phyloP scores from a whole-genome alignment of 2,113 vertebrate genomes.

The Coregonus clupeaformis region DNA sequence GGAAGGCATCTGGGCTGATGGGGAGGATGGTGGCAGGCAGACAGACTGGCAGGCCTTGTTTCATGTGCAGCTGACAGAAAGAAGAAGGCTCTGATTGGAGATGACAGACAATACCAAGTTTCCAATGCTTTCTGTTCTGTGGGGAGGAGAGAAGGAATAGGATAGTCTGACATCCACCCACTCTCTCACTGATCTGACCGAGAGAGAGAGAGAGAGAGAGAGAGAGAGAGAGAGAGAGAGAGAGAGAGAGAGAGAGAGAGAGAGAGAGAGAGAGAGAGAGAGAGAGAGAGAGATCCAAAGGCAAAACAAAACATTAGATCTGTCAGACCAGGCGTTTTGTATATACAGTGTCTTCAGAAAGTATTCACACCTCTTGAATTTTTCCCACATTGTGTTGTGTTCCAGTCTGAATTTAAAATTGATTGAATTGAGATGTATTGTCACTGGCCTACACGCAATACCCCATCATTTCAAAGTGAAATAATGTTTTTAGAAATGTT shows the following conservation, averaged over 20 bases:
- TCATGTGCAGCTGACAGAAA: constrained; percentile 23
- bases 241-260: too few species aligned
- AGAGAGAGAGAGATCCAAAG: neutral
- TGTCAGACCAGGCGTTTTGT: too few species aligned
- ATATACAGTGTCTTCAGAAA: too few species aligned
- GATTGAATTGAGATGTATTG: too few species aligned
- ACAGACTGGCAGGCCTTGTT: neutral
- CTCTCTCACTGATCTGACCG: constrained; percentile 13
- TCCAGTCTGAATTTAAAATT: too few species aligned
- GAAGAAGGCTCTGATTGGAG: constrained; percentile 38
- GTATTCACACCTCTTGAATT: too few species aligned
- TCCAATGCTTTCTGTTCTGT: constrained; percentile 30
- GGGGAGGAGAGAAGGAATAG: constrained; percentile 13
- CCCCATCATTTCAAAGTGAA: too few species aligned
- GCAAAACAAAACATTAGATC: too few species aligned
- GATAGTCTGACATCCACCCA: constrained; percentile 15
- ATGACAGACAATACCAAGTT: constrained; percentile 56
- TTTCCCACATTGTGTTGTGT: too few species aligned
- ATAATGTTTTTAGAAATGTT: too few species aligned
- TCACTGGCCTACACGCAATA: too few species aligned
- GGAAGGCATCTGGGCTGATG: constrained; percentile 35
- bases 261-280: neutral
- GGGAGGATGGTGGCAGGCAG: neutral
- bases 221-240: too few species aligned
- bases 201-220: neutral